Conservation (phyloP, 1,140 invertebrate genomes). For the Lordiphosa clarofinis region DNA sequence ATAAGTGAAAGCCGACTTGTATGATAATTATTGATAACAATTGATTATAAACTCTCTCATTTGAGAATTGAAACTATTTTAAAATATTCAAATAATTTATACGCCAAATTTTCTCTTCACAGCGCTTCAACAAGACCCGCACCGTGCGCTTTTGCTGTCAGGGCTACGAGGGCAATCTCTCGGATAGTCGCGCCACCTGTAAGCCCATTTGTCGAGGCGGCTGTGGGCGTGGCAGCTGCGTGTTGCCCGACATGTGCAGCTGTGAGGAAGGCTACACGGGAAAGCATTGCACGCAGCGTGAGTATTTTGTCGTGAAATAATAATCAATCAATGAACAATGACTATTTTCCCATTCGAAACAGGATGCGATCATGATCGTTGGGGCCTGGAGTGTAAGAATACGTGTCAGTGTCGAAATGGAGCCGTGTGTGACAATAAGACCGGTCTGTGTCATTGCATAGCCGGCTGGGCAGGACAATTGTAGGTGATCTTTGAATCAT, state of each 20-base stretch:
- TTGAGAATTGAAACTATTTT: too few relatives aligned
- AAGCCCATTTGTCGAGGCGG: slow-evolving; percentile 74
- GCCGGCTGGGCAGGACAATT: slow-evolving; percentile 71
- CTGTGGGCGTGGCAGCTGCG: slow-evolving; percentile 75
- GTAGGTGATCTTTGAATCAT: slow-evolving; percentile 33
- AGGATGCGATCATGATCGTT: slow-evolving; percentile 76
- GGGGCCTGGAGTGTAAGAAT: slow-evolving; percentile 74
- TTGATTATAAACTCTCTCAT: too few relatives aligned
- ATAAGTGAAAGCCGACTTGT: too few relatives aligned
- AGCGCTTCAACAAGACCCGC: slow-evolving; percentile 68
- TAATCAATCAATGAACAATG: background rate
- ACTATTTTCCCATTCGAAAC: background rate
- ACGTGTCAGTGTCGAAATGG: slow-evolving; percentile 63
- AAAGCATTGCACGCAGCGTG: slow-evolving; percentile 74
- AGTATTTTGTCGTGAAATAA: slow-evolving; percentile 17
- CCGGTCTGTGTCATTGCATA: slow-evolving; percentile 67
- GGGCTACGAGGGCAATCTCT: slow-evolving; percentile 73
- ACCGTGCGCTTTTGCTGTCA: slow-evolving; percentile 74
- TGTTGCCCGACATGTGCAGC: slow-evolving; percentile 65
- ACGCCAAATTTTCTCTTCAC: too few relatives aligned
- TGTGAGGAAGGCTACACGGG: slow-evolving; percentile 75
- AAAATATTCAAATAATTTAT: too few relatives aligned
- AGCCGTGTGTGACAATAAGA: slow-evolving; percentile 72
- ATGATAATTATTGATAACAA: too few relatives aligned
- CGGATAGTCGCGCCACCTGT: slow-evolving; percentile 69